Base-by-base conservation (phyloP, 2,797 vertebrate species). In the Gymnoscopelus braueri region DNA sequence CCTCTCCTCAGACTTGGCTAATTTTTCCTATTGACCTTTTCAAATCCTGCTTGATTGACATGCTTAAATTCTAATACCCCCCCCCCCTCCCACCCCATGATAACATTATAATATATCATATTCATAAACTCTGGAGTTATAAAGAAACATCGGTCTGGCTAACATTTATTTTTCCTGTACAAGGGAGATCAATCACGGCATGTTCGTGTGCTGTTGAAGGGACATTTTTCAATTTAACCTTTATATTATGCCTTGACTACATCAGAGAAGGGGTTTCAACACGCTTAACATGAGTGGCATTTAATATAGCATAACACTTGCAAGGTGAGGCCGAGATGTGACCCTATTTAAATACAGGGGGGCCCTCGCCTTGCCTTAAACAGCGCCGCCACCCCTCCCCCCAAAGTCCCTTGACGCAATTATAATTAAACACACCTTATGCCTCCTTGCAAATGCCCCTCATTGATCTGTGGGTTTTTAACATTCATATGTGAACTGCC, bases 381-480 rank as follows among this genome's bases (percentile, higher is more conserved):
- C 84, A 84, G 85, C 92, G 73, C 78, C 90, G 88, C 79, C 81
- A 62, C 81, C 84, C 81, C 81, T 74, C 15, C 58, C 32, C 60
- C 61, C 77, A 74, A 66, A 79, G 39, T 44, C 91, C 92, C 93
- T 86, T 84, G 75, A 93, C 72, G 86, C 95, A 94, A 95, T 96
- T 96, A 96, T 96, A 98, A 98, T 98, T 98, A 97, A 97, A 96
- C 93, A 93, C 90, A 91, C 95, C 94, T 95, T 95, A 95, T 96
- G 95, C 96, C 92, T 95, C 93, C 94, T 96, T 97, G 96, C 96
- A 97, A 98, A 98, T 97, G 85, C 93, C 88, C 88, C 95, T 94
- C 96, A 97, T 98, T 95, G 96, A 98, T 98, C 95, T 95, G 92
- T 92, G 89, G 92, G 87, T 94, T 96, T 95, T 91, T 93, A 95